Base-by-base conservation (phyloP, 2,888 invertebrate genomes). In the Drosophila pseudotakahashii region DNA sequence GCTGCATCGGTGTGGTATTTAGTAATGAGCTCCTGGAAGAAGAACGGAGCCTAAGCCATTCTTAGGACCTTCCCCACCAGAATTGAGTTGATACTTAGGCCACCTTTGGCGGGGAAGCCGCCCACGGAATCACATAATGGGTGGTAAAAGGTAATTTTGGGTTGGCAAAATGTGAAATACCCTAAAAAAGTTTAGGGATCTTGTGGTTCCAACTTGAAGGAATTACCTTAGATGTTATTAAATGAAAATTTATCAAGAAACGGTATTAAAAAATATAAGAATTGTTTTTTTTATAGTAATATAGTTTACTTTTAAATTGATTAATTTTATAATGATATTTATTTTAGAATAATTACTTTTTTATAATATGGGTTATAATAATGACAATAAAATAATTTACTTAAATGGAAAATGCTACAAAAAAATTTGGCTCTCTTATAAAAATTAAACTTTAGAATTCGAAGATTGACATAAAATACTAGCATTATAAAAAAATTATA, bases 1-100 rank as follows among this genome's bases (percentile, higher is more conserved):
- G 19, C 51, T 71, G 81, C 61, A 53, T 48, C 32, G 14, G 23
- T 42, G 23, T 34, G 77, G 83, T 75, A 85, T 82, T 82, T 79
- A 72, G 86, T 88, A 82, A 88, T 79, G 57, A 73, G 67, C 57
- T 32, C 23, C 36, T 39, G 37, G 52, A 14, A 23, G 7, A 26
- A 26, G 26, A 30, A 30, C 7, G 30, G 32, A 39, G 13, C 23
- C 67, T 68, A 57, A 73, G 52, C 48, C 61, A 62, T 55, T 55
- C 48, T 69, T 19, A 34, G 39, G 10, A 13, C 37, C 39, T 10
- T 45, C 10, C 62, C 10, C 19, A 37, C 26, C 30, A 19, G 30
- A 41, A 37, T 62, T 39, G 23, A 39, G 64, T 26, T 60, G 34
- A 47, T 41, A 63, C 64, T 62, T 41, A 41, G 62, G 47, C 47